Base-by-base conservation (phyloP, 2,113 vertebrate species). In the Oenanthe oenanthe region DNA sequence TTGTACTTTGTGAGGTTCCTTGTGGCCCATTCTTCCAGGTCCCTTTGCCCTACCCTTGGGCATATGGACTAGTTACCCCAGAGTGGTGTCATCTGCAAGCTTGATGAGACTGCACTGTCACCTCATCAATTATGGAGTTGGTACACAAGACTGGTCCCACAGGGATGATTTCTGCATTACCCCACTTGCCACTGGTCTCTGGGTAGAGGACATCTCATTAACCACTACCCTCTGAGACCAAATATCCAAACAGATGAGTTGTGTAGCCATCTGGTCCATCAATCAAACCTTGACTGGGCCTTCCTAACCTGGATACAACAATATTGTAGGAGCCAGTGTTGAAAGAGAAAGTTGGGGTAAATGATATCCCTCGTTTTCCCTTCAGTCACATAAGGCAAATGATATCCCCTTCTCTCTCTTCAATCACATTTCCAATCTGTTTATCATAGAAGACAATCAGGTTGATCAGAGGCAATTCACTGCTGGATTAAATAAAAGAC, bases 301-400 rank as follows among this genome's bases (percentile, higher is more conserved):
- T 45, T 62, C 13, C 32, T 42, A 32, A 77, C 8, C 16, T 34
- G 4, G 17, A 54, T n/a, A 54, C 3, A 70, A 47, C 9, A 82
- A 26, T 32, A 51, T 20, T 12, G 16, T 18, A 65, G n/a, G 21
- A 85, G 9, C 5, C 53, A 36, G 8, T 47, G 21, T 25, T 45
- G 20, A 81, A 87, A 81, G 7, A 29, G 13, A 16, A 32, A 87
- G 10, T 2, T 79, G 24, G 53, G 26, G 21, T 57, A 70, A 73
- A 61, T 43, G 0, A 16, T 28, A 57, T 38, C 6, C 6, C 2
- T 5, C 48, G 2, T 11, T 89, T 29, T 60, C n/a, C 38, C 19
- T 45, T 67, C 45, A 47, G 53, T 53, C 53, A 26, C 13, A 25
- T 17, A 6, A 80, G 10, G 17, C 45, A 77, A 61, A 80, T 40